A percentile compares a stretch with the other conserved stretches of the same genome.
These are phyloP conservation scores for Biston betularia DNA, from an alignment of 2,888 invertebrate species.

Conservation along the genomic window DNA sequence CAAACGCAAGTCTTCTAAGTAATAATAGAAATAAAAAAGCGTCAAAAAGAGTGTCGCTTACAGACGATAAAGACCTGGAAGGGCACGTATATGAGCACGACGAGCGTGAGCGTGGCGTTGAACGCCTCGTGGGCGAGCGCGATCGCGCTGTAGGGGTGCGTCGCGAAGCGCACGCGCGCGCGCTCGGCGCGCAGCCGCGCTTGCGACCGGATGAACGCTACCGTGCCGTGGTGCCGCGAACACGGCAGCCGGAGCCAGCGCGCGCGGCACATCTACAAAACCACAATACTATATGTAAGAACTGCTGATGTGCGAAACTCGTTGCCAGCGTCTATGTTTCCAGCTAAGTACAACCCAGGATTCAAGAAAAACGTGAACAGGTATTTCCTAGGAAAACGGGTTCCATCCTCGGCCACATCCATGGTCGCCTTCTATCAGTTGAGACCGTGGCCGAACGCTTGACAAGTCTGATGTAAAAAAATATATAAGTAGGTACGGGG, in stretches of 20 bases:
- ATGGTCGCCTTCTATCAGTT: too few relatives aligned
- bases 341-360: too few relatives aligned
- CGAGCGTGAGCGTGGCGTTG: slow-evolving; percentile 63
- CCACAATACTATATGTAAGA: background rate
- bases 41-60: slow-evolving; percentile 48
- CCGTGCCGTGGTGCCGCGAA: slow-evolving; percentile 61
- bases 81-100: slow-evolving; percentile 61
- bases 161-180: slow-evolving; percentile 53
- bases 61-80: slow-evolving; percentile 62
- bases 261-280: slow-evolving; percentile 41
- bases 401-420: too few relatives aligned
- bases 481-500: too few relatives aligned
- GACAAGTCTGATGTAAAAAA: too few relatives aligned
- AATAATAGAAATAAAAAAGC: too few relatives aligned
- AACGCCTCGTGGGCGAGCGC: slow-evolving; percentile 54
- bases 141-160: slow-evolving; percentile 70
- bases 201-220: slow-evolving; percentile 56
- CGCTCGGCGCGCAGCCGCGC: slow-evolving; percentile 59
- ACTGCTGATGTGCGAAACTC: too few relatives aligned
- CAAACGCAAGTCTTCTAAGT: too few relatives aligned
- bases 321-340: too few relatives aligned
- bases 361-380: too few relatives aligned
- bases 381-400: too few relatives aligned
- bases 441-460: too few relatives aligned
- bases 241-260: slow-evolving; percentile 50